Evolutionary conservation across 2,797 vertebrate genomes (phyloP).

Genomic region (Orestias chungarensis): DNA sequence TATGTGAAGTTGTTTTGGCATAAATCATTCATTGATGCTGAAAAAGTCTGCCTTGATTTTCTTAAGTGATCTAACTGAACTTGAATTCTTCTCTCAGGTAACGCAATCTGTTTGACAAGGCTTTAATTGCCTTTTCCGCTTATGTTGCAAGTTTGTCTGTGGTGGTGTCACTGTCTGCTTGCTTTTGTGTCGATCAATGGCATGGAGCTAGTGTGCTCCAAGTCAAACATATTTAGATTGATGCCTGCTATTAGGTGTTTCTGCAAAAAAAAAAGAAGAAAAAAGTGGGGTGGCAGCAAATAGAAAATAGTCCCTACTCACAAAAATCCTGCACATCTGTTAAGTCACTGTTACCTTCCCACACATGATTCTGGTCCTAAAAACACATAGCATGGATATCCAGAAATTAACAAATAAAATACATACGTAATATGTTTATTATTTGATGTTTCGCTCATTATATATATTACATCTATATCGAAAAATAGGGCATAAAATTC

Average conservation of each 20-base stretch:
- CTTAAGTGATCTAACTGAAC: constrained; percentile 14
- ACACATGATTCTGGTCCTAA: background rate
- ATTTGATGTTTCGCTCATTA: background rate
- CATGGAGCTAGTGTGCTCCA: constrained; percentile 46
- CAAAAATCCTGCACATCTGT: constrained; percentile 24
- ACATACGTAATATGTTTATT: background rate
- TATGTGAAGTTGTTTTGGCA: background rate
- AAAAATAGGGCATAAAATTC: background rate
- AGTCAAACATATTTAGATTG: constrained; percentile 70
- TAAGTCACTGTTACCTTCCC: background rate
- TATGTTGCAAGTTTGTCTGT: constrained; percentile 33
- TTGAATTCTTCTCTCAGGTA: constrained; percentile 18
- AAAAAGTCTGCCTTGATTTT: constrained; percentile 19
- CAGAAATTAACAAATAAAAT: background rate
- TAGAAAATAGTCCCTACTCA: background rate
- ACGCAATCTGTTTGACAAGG: constrained; percentile 35
- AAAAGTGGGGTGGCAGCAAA: constrained; percentile 20
- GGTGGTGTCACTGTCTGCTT: constrained; percentile 48
- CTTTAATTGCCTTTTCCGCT: constrained; percentile 46
- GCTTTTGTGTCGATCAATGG: constrained; percentile 64
- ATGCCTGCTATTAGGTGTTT: constrained; percentile 62
- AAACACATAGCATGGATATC: background rate
- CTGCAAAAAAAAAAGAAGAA: constrained; percentile 26
- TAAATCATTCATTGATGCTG: background rate
- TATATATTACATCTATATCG: background rate